These are phyloP conservation scores for Acrocephalus scirpaceus DNA, from an alignment of 2,797 vertebrate species.

Conservation along the genomic window DNA sequence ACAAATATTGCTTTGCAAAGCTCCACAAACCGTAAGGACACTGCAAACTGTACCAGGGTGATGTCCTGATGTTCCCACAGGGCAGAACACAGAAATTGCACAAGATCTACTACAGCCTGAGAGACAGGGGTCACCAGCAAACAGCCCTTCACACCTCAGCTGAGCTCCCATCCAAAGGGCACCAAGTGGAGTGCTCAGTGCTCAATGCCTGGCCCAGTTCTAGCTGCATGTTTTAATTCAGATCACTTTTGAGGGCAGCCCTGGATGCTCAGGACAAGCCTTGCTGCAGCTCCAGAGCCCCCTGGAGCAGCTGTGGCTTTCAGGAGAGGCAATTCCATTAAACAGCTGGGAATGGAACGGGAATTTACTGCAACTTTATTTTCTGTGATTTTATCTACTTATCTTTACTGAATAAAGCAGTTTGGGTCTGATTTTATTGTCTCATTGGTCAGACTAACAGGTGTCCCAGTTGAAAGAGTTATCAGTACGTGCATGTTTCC, in stretches of 20 bases:
- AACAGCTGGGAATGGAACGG: constrained; percentile 47
- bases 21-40: neutral
- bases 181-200: neutral
- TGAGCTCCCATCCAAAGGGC: neutral
- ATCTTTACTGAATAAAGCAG: constrained; percentile 53
- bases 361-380: constrained; percentile 54
- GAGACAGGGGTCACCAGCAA: accelerated
- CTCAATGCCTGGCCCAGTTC: neutral
- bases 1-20: neutral
- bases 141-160: neutral
- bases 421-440: constrained; percentile 41
- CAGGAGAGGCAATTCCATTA: constrained; percentile 42
- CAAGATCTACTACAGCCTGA: neutral
- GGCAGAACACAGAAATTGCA: neutral
- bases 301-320: constrained; percentile 21
- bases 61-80: accelerated
- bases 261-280: neutral
- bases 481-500: neutral
- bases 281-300: neutral
- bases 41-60: neutral
- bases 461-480: neutral
- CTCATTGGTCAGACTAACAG: constrained; percentile 10
- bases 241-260: neutral
- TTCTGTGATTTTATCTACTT: constrained; percentile 59
- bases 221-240: accelerated